phyloP scores from a whole-genome alignment of 2,888 invertebrate species.

The Himalopsyche japonica region DNA sequence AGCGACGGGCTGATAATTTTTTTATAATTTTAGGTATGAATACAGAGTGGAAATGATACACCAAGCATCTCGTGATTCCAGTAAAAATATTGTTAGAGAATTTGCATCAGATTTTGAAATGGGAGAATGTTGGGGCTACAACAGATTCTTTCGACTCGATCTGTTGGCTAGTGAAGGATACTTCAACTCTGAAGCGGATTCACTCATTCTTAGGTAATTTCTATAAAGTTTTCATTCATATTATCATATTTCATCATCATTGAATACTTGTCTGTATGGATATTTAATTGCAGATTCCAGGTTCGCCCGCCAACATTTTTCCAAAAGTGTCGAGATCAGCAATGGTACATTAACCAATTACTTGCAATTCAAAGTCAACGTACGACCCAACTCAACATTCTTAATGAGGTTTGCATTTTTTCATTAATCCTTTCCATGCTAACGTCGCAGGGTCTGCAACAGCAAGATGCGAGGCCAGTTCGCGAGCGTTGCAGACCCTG shows the following conservation, averaged over 20 bases:
- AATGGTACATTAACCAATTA: conserved; percentile 88
- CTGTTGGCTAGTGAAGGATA: conserved; percentile 89
- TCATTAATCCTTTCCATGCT: too few species aligned
- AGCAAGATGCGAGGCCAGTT: too few species aligned
- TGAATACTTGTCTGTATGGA: neutral
- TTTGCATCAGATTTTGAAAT: conserved; percentile 96
- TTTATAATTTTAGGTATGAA: conserved; percentile 68
- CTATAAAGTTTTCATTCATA: neutral
- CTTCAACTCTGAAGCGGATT: conserved; percentile 80
- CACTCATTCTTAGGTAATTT: conserved; percentile 74
- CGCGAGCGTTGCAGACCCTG: too few species aligned
- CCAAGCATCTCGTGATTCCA: conserved; percentile 79
- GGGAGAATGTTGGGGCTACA: conserved; percentile 96
- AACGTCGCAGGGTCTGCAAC: too few species aligned
- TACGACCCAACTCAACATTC: conserved; percentile 78
- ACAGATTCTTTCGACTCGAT: conserved; percentile 89
- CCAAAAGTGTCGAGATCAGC: conserved; percentile 90
- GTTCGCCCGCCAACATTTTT: conserved; percentile 92
- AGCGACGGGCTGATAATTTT: too few species aligned
- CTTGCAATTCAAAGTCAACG: conserved; percentile 80
- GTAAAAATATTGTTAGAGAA: conserved; percentile 89
- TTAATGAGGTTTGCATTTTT: conserved; percentile 68
- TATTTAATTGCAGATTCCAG: conserved; percentile 67
- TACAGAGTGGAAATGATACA: conserved; percentile 95
- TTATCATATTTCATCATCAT: neutral